Base-by-base conservation (phyloP, 2,113 vertebrate genomes). In the Prionailurus viverrinus region DNA sequence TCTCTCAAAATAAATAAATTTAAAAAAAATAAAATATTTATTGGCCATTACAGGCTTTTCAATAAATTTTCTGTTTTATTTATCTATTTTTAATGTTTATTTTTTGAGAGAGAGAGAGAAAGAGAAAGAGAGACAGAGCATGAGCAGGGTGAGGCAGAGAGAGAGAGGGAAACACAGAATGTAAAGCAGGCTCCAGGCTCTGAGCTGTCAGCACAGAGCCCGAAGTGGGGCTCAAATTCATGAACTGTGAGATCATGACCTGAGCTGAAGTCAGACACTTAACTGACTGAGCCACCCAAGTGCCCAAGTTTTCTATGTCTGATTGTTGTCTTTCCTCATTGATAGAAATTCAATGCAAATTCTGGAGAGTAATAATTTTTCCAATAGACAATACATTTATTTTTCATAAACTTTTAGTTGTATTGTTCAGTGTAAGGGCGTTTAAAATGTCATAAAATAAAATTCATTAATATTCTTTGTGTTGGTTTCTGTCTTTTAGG, bases 321-420 rank as follows among this genome's bases (percentile, higher is more conserved):
- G 69, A n/a, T 65, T 80, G 29, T 95, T 39, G 16, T 53, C 18
- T 74, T 76, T 68, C 45, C 25, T 84, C 11, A 71, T 29, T 79
- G 63, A n/a, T 55, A 53, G 19, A 69, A 78, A 63, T 66, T 41
- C 25, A 91, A 87, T 45, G 45, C 45, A 89, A 58, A 58, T 83
- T 89, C 4, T 55, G 14, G 5, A 81, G 4, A 65, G 19, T 87
- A 55, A 87, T 74, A 73, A 41, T 74, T 66, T 90, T 68, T 27
- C 31, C 36, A 69, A 65, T 39, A n/a, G 13, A 27, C 61, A 65
- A 69, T 55, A 48, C 1, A 31, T 29, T 65, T 87, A 90, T n/a
- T 85, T 94, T 41, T 90, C 68, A 91, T 81, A 76, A 91, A 82
- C 45, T 91, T 90, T 71, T 76, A 94, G 39, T 73, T 7, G 8